Evolutionary conservation across 1,140 invertebrate genomes (phyloP), one percentile per base, ranked within the genome.

Genomic region (Monochamus saltuarius): DNA sequence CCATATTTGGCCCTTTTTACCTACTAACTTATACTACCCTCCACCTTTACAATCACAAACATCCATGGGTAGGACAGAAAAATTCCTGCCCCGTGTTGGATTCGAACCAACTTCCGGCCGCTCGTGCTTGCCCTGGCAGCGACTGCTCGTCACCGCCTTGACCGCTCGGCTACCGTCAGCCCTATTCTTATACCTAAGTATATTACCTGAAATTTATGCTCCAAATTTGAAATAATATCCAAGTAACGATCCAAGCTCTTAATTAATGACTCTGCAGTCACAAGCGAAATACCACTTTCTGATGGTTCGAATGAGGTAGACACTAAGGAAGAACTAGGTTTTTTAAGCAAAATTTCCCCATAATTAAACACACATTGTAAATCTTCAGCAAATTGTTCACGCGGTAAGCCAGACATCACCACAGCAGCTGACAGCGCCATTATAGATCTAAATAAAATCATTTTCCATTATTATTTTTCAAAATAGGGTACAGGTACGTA

Each of bases 341-440:
- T 54, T 37, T n/a, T 54, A 11, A 39, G n/a, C 4, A 54, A 17
- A 10, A 40, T 34, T 19, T 36, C 14, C 7, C 38, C 51, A 10
- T 19, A n/a, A n/a, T 54, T 54, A 19, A 54, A 54, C 9, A 29
- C 9, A 10, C 7, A 6, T 37, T 38, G 51, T 13, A 54, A 9
- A 39, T 54, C 14, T 17, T 22, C 51, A 7, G 51, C 9, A 16
- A 54, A 39, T 39, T 54, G 13, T 14, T 54, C 37, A n/a, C 14
- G 51, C 4, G 36, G 51, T 9, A 54, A 19, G n/a, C 51, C 51
- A 11, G 51, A 54, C 11, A 54, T 11, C 1, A 54, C 36, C 36
- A 54, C 19, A 19, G 51, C 51, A 4, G 51, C 38, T 10, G 51
- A 22, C 16, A 54, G 14, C 14, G 51, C 36, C 51, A 54, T 54